phyloP scores from a whole-genome alignment of 2,113 vertebrate genomes.

The Paedocypris sp. region DNA sequence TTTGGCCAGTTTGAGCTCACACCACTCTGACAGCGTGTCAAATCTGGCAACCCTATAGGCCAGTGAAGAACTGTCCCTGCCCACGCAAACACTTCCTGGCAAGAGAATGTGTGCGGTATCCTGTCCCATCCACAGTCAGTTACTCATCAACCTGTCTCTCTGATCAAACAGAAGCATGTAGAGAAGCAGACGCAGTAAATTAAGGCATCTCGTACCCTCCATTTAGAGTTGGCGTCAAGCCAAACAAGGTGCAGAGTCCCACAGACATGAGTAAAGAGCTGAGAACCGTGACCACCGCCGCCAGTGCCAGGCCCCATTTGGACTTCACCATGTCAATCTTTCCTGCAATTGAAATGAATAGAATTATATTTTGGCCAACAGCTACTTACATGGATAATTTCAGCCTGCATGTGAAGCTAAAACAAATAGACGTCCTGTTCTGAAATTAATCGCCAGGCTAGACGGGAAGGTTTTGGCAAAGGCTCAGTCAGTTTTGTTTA shows the following conservation, averaged over 20 bases:
- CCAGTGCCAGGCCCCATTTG: conserved; percentile 94
- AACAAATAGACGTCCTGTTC: conserved; percentile 41
- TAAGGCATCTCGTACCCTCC: conserved; percentile 73
- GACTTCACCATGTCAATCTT: conserved; percentile 99
- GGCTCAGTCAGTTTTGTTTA: conserved; percentile 16
- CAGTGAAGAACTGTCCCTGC: not conserved
- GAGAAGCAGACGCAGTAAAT: too few relatives aligned
- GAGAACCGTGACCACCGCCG: conserved; percentile 91
- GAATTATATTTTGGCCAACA: not conserved
- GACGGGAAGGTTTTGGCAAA: conserved; percentile 35
- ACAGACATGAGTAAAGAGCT: conserved; percentile 98
- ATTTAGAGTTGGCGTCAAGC: conserved; percentile 91
- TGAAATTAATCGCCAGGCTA: conserved; percentile 43
- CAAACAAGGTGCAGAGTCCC: conserved; percentile 90
- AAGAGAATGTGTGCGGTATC: not conserved
- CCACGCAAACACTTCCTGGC: not conserved
- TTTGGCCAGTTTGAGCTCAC: conserved; percentile 13
- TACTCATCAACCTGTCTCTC: conserved; percentile 15
- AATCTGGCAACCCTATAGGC: not conserved
- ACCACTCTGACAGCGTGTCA: not conserved
- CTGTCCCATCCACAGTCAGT: not conserved
- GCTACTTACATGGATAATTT: not conserved
- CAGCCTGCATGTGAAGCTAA: not conserved
- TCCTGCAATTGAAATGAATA: conserved; percentile 53
- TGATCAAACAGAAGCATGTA: not conserved